A percentile compares a stretch with the other conserved stretches of the same genome.
Conservation (phyloP, 2,797 vertebrate species). For the Phaenicophaeus curvirostris region DNA sequence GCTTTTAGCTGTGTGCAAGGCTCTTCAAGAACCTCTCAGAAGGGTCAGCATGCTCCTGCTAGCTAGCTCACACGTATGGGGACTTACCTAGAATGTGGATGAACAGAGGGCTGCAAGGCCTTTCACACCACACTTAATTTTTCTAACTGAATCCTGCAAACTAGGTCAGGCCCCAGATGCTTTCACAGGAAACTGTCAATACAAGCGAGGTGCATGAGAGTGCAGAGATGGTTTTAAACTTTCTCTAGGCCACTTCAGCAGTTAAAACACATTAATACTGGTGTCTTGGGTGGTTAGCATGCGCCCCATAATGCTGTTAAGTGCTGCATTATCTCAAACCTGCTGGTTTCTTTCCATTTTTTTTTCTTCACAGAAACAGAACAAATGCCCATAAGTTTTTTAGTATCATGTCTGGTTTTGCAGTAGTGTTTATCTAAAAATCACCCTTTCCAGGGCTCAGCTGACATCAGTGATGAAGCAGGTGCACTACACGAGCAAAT, state of each 20-base stretch:
- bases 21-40: background rate
- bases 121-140: background rate
- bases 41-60: background rate
- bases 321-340: background rate
- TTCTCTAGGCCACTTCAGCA: background rate
- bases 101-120: background rate
- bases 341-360: background rate
- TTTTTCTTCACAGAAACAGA: background rate
- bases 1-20: fast-evolving
- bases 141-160: background rate
- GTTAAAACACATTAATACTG: background rate
- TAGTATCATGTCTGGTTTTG: background rate
- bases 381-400: background rate
- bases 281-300: background rate
- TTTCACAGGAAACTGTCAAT: background rate
- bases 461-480: background rate
- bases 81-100: fast-evolving
- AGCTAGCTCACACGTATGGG: background rate
- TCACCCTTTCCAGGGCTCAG: background rate
- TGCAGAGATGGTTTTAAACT: background rate
- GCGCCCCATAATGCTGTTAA: background rate
- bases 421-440: background rate
- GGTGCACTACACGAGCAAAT: background rate
- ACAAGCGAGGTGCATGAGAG: background rate
- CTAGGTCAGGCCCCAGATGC: background rate